Percentiles rank a stretch among this genome's conserved stretches.
Evolutionary conservation across 2,888 invertebrate species (phyloP).

Genomic region (Hipparchia semele): DNA sequence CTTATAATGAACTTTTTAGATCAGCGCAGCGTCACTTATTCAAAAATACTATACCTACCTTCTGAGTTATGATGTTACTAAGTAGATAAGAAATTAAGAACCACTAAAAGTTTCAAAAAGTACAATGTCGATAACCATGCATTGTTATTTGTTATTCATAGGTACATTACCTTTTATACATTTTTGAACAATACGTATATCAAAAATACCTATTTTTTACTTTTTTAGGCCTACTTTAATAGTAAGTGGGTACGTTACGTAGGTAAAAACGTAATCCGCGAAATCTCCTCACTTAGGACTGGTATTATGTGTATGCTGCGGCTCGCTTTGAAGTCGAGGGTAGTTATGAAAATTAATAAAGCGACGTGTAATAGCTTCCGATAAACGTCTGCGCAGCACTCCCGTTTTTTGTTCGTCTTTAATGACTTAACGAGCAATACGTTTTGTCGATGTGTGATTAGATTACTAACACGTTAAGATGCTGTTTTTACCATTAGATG

Average conservation of each 20-base stretch:
- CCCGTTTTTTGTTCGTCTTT: constrained; percentile 46
- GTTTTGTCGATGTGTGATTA: constrained; percentile 31
- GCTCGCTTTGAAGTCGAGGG: constrained; percentile 77
- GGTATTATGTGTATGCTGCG: constrained; percentile 57
- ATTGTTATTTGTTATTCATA: background rate
- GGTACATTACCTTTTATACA: too few relatives aligned
- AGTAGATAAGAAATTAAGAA: too few relatives aligned
- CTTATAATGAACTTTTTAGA: background rate
- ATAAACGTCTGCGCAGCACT: constrained; percentile 64
- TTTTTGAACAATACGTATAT: too few relatives aligned
- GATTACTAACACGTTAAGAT: constrained; percentile 28
- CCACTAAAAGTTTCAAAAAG: too few relatives aligned
- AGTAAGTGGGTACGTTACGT: background rate
- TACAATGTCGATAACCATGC: too few relatives aligned
- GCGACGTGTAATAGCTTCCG: constrained; percentile 81
- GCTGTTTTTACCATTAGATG: background rate
- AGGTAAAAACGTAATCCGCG: background rate
- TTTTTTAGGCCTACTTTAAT: too few relatives aligned
- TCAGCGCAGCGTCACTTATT: background rate
- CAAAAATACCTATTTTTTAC: too few relatives aligned
- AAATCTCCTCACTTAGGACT: constrained; percentile 47
- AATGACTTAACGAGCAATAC: constrained; percentile 48
- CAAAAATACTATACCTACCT: too few relatives aligned
- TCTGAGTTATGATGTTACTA: too few relatives aligned
- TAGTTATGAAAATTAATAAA: constrained; percentile 83